These are phyloP conservation scores for Enteromius unitaeniatus DNA, from an alignment of 2,797 vertebrate genomes.

Conservation along the genomic window DNA sequence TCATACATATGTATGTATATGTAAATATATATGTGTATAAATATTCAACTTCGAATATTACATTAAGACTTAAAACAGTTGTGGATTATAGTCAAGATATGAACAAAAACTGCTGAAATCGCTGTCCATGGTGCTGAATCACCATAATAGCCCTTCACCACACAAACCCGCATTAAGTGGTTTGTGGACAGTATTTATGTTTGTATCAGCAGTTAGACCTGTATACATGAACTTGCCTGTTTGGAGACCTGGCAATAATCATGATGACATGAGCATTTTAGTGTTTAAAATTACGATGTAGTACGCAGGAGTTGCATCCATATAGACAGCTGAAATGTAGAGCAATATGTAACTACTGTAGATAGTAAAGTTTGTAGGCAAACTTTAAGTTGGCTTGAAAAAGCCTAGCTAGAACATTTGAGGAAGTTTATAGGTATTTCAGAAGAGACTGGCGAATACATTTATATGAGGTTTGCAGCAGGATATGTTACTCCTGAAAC, in stretches of 20 bases:
- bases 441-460: too few relatives aligned
- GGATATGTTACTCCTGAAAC: too few relatives aligned
- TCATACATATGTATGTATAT: too few relatives aligned
- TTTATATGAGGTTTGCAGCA: too few relatives aligned
- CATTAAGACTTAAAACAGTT: neutral
- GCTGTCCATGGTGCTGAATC: constrained; percentile 31
- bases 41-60: neutral
- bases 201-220: neutral
- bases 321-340: constrained; percentile 18
- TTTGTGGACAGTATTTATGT: neutral
- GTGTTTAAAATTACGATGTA: neutral
- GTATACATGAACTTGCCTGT: neutral
- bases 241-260: neutral
- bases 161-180: neutral
- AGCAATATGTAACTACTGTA: neutral
- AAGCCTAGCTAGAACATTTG: too few relatives aligned
- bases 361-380: too few relatives aligned
- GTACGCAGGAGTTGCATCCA: neutral
- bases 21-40: neutral
- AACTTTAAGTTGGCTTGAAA: too few relatives aligned
- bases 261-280: neutral
- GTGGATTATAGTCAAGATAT: neutral
- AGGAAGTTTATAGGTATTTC: too few relatives aligned
- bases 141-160: neutral
- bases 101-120: neutral